phyloP scores from a whole-genome alignment of 2,888 invertebrate species.

The Synanthedon andrenaeformis region DNA sequence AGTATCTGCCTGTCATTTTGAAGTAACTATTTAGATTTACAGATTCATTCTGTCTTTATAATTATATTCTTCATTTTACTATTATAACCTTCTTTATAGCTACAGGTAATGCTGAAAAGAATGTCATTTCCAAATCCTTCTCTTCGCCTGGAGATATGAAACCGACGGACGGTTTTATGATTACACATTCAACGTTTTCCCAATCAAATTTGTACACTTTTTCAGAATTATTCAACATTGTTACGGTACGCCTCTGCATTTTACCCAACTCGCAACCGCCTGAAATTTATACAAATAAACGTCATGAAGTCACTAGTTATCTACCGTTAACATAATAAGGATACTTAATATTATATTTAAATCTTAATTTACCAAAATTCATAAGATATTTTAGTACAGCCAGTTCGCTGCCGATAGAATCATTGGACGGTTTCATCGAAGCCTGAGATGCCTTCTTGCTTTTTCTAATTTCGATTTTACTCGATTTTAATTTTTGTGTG shows the following conservation, averaged over 20 bases:
- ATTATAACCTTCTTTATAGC: constrained; percentile 30
- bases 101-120: constrained; percentile 38
- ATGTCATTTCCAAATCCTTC: constrained; percentile 55
- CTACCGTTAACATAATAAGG: not conserved
- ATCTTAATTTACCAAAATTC: constrained; percentile 35
- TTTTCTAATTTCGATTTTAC: constrained; percentile 21
- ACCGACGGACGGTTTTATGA: constrained; percentile 49
- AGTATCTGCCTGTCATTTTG: too few relatives aligned
- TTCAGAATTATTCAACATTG: constrained; percentile 59
- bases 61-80: too few relatives aligned
- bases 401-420: constrained; percentile 21
- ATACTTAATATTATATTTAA: not conserved
- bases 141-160: constrained; percentile 62
- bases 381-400: constrained; percentile 51
- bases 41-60: too few relatives aligned
- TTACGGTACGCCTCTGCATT: constrained; percentile 40
- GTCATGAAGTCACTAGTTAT: not conserved
- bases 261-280: constrained; percentile 51
- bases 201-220: constrained; percentile 57
- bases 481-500: constrained; percentile 27
- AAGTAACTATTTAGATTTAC: too few relatives aligned
- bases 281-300: constrained; percentile 11
- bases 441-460: constrained; percentile 27
- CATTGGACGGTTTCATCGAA: constrained; percentile 31
- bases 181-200: constrained; percentile 32